phyloP scores from a whole-genome alignment of 2,797 vertebrate genomes.

The Megalops cyprinoides region DNA sequence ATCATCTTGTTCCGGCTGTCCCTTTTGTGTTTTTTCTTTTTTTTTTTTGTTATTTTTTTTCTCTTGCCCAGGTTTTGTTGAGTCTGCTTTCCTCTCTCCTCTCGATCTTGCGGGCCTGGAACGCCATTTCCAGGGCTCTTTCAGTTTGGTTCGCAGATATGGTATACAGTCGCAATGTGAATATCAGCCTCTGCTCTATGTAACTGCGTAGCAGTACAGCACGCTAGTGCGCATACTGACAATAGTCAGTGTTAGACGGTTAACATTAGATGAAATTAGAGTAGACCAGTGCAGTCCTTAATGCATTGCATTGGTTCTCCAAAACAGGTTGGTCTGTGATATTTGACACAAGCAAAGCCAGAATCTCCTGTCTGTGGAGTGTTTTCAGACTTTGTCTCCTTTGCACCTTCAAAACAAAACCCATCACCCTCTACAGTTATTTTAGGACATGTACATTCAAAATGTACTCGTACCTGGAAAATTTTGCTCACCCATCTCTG shows the following conservation, averaged over 20 bases:
- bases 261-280: slow-evolving; percentile 14
- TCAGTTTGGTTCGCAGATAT: slow-evolving; percentile 81
- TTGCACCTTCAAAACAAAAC: neutral
- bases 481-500: neutral
- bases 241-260: slow-evolving; percentile 7
- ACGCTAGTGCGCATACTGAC: neutral
- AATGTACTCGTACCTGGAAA: neutral
- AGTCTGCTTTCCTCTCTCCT: slow-evolving; percentile 88
- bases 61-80: slow-evolving; percentile 87
- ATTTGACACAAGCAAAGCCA: neutral
- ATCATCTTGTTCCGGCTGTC: slow-evolving; percentile 64
- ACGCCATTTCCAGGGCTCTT: slow-evolving; percentile 82
- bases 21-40: slow-evolving; percentile 32
- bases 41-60: slow-evolving; percentile 54
- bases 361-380: neutral
- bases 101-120: slow-evolving; percentile 92
- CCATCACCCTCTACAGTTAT: neutral
- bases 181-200: slow-evolving; percentile 57
- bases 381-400: neutral
- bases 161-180: slow-evolving; percentile 81
- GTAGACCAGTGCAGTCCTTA: slow-evolving; percentile 31
- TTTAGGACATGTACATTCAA: neutral
- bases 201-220: neutral
- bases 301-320: neutral
- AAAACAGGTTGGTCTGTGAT: neutral